Conservation (phyloP, 2,888 invertebrate genomes). For the Drosophila kanekoi region DNA sequence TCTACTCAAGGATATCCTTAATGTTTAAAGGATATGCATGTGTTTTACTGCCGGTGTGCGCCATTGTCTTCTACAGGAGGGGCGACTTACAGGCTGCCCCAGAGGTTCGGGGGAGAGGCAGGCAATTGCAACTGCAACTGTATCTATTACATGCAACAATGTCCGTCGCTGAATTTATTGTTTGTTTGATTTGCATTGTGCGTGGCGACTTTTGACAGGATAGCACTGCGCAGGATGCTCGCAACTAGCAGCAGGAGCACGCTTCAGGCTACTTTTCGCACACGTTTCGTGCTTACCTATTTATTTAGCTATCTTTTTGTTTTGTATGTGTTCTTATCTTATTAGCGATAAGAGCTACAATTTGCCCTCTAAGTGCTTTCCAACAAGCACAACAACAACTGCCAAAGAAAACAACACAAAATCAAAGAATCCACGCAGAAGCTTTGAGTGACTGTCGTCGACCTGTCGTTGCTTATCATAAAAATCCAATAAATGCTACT, state of each 20-base stretch:
- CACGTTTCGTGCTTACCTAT: conserved; percentile 13
- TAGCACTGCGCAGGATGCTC: conserved; percentile 3
- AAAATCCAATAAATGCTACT: conserved; percentile 72
- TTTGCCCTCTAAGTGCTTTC: conserved; percentile 60
- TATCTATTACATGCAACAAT: conserved; percentile 69
- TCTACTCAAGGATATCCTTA: conserved; percentile 82
- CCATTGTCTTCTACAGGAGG: conserved; percentile 47
- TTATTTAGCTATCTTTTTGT: background rate
- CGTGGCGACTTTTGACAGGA: conserved; percentile 13
- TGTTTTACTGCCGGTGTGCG: conserved; percentile 56
- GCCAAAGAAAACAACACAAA: conserved; percentile 24
- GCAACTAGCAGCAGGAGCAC: background rate
- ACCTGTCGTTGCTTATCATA: conserved; percentile 68
- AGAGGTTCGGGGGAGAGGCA: background rate
- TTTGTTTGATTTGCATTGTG: conserved; percentile 77
- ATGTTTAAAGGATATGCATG: conserved; percentile 77
- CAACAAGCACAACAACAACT: conserved; percentile 21
- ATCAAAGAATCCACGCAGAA: conserved; percentile 14
- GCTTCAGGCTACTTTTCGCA: conserved; percentile 22
- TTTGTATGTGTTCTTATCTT: conserved; percentile 28
- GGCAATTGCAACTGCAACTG: conserved; percentile 7
- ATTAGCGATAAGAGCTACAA: conserved; percentile 67
- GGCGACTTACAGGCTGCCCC: background rate
- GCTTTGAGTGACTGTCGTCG: conserved; percentile 46
- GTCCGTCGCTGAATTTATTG: conserved; percentile 75